Conservation (phyloP, 2,113 vertebrate species). For the Candoia aspera region DNA sequence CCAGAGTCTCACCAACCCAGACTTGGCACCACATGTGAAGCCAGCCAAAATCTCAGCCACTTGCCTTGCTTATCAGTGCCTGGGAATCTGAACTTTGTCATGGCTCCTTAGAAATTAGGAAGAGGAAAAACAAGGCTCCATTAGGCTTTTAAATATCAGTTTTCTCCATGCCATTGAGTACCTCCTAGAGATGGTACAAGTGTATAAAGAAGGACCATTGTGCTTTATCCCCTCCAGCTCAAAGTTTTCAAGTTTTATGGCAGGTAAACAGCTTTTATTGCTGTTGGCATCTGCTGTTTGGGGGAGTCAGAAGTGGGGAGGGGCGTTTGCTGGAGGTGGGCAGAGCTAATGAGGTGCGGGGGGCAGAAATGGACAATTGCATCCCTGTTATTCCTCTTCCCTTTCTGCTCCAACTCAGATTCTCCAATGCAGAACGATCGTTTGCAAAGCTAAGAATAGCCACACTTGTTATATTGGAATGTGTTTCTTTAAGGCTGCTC, state of each 20-base stretch:
- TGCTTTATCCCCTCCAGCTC: neutral
- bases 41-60: neutral
- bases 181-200: neutral
- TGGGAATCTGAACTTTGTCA: neutral
- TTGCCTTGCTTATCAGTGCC: neutral
- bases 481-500: neutral
- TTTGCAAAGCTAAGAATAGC: too few relatives aligned
- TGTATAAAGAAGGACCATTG: neutral
- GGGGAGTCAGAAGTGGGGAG: too few relatives aligned
- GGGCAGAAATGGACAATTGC: too few relatives aligned
- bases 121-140: neutral
- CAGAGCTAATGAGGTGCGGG: neutral
- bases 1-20: neutral
- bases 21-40: neutral
- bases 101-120: neutral
- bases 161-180: neutral
- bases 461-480: neutral
- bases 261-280: neutral
- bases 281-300: neutral
- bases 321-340: neutral
- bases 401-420: neutral
- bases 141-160: neutral
- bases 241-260: neutral
- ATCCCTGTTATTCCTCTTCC: neutral
- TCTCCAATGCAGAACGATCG: neutral